Evolutionary conservation across 2,113 vertebrate species (phyloP), one percentile per base, ranked within the genome.

Genomic region (Centropristis striata): DNA sequence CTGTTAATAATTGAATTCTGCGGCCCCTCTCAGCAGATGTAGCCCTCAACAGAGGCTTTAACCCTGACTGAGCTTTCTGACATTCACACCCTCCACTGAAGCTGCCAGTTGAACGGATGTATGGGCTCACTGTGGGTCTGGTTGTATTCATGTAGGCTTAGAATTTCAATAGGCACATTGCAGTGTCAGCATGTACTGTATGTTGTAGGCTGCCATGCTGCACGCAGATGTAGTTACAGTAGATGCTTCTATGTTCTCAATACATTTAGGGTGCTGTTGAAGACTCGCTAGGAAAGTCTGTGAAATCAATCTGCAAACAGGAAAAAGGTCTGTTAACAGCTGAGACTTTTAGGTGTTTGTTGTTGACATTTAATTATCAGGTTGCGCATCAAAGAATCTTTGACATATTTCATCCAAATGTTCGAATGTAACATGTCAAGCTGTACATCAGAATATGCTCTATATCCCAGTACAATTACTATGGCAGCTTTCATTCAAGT

Each of bases 111-210:
- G 47, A 71, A 61, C 7, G 13, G 58, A 68, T 50, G 4, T 70
- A 39, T 51, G 69, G 39, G 32, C 71, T 75, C 53, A 41, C 21
- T 27, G 27, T 63, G 67, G 2, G 49, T 77, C 55, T 55, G 68
- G 2, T 71, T 63, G 60, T 47, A 59, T 76, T 77, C 67, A 68
- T 63, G 80, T 9, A 28, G 79, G 46, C 58, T 85, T 57, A 71
- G 21, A 65, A 53, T 55, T 39, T 64, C 46, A 80, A 59, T 2
- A 4, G 61, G 32, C 53, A 11, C 12, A n/a, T 20, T 54, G 69
- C 76, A 50, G 63, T n/a, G 81, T 86, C 78, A 86, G 69, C 88
- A 68, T 60, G 55, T 6, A 32, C 32, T 6, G 32, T 49, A 14
- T 23, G n/a, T 47, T 36, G 46, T 27, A 53, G 75, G 61, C 51